Evolutionary conservation across 1,140 invertebrate species (phyloP).

Genomic region (Drosophila nannoptera): DNA sequence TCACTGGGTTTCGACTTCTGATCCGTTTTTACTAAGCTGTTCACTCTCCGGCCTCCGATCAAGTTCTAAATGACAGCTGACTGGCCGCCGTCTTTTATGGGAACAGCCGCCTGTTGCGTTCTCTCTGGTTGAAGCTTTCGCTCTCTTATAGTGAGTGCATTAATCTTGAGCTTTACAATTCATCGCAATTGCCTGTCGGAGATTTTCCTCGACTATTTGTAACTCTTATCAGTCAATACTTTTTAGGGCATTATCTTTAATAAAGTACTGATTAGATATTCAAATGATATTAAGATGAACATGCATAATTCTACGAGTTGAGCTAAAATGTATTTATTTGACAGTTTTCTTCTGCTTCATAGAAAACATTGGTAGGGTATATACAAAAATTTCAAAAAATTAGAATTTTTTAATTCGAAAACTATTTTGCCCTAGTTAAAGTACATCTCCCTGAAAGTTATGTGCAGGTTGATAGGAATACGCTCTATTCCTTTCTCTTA

Average conservation of each 20-base stretch:
- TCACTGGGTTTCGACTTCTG: neutral
- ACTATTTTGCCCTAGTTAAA: neutral
- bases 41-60: constrained; percentile 4
- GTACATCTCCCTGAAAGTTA: neutral
- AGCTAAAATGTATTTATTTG: neutral
- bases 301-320: neutral
- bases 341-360: neutral
- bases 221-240: neutral
- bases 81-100: constrained; percentile 17
- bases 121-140: constrained; percentile 12
- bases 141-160: constrained; percentile 13
- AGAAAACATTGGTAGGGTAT: too few relatives aligned
- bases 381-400: too few relatives aligned
- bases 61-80: constrained; percentile 32
- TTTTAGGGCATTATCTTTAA: neutral
- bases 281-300: neutral
- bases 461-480: neutral
- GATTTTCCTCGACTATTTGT: neutral
- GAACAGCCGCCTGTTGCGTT: constrained; percentile 34
- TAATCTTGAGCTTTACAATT: constrained; percentile 16
- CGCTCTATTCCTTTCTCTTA: constrained; percentile 6
- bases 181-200: constrained; percentile 4
- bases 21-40: constrained; percentile 20
- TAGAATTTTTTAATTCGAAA: too few relatives aligned
- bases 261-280: neutral